Conservation (phyloP, 2,797 vertebrate species). For the Rhinophrynus dorsalis region DNA sequence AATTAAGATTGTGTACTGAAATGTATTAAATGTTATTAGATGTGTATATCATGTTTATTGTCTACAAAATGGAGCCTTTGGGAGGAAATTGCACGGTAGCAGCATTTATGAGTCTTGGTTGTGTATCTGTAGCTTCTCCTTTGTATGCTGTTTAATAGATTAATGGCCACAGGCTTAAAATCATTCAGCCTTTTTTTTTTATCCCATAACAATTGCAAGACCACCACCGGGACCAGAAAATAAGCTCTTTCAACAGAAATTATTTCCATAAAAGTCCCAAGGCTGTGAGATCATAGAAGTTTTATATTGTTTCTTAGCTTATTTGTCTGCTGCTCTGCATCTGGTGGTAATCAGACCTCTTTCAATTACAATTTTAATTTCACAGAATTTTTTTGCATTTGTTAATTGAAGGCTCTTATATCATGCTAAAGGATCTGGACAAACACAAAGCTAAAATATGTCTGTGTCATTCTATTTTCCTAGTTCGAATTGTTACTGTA, state of each 20-base stretch:
- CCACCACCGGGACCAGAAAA: conserved; percentile 5
- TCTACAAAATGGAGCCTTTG: conserved; percentile 46
- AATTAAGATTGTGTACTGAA: conserved; percentile 50
- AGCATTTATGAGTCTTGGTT: conserved; percentile 41
- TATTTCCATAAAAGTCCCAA: background rate
- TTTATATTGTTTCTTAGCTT: background rate
- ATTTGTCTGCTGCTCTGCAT: conserved; percentile 10
- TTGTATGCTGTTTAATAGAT: conserved; percentile 35
- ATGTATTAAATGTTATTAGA: conserved; percentile 52
- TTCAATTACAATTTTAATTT: conserved; percentile 34
- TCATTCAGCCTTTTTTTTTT: conserved; percentile 11
- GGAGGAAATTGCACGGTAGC: conserved; percentile 41
- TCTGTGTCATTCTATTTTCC: background rate
- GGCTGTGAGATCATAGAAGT: background rate
- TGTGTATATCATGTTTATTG: conserved; percentile 48
- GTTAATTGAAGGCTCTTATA: background rate
- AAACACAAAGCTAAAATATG: background rate
- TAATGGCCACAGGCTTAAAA: conserved; percentile 30
- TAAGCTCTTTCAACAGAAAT: conserved; percentile 4
- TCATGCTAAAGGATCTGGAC: background rate
- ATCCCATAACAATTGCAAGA: conserved; percentile 1
- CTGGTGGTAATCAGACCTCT: background rate
- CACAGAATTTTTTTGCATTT: conserved; percentile 17
- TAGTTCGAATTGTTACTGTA: background rate
- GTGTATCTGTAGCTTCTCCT: conserved; percentile 23